phyloP scores from a whole-genome alignment of 2,888 invertebrate species.

The Reticulitermes lucifugus region DNA sequence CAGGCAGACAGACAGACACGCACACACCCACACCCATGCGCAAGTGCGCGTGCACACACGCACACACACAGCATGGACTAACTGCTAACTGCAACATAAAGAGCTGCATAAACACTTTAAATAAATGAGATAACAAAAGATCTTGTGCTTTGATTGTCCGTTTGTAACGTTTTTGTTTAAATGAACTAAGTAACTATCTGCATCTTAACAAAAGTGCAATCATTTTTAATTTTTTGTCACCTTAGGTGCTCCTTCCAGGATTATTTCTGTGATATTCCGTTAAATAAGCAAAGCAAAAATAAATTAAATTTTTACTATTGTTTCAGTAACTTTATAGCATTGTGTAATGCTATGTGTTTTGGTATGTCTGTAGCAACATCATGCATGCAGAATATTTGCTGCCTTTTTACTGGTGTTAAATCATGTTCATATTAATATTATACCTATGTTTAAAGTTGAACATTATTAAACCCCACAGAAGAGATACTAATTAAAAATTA shows the following conservation, averaged over 20 bases:
- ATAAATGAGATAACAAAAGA: background rate
- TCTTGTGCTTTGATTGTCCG: conserved; percentile 14
- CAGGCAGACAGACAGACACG: background rate
- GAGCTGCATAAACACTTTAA: background rate
- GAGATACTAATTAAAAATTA: too few relatives aligned
- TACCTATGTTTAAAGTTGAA: too few relatives aligned
- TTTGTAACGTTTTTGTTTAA: background rate
- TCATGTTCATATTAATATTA: too few relatives aligned
- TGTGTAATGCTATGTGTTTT: too few relatives aligned
- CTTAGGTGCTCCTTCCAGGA: background rate
- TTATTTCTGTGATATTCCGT: background rate
- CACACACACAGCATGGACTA: background rate
- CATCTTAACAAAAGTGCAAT: too few relatives aligned
- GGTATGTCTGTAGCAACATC: too few relatives aligned
- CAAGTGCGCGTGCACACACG: background rate
- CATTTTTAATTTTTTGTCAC: background rate
- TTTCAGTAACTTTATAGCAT: too few relatives aligned
- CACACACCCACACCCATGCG: background rate
- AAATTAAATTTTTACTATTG: too few relatives aligned
- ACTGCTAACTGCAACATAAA: background rate
- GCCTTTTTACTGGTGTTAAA: too few relatives aligned
- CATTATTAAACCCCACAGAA: too few relatives aligned
- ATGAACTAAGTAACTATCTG: background rate
- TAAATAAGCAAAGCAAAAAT: background rate
- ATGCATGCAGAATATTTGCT: too few relatives aligned